Base-by-base conservation (phyloP, 2,888 invertebrate species). In the Scaptomyza caliginosa region DNA sequence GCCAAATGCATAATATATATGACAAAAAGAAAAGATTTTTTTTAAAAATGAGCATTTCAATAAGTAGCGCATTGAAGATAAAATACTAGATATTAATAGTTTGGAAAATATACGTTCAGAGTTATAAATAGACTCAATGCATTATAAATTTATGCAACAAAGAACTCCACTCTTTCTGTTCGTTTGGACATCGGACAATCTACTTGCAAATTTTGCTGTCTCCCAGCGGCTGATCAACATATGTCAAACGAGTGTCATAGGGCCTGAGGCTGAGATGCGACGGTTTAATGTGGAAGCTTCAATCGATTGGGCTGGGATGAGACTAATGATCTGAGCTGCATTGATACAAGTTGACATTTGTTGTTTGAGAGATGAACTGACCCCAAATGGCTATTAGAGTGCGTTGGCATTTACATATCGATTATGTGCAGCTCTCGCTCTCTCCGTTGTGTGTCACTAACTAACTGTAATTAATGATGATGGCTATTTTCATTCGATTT, bases 281-380 rank as follows among this genome's bases (percentile, higher is more conserved):
- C 10, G 2, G 7, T n/a, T 38, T 16, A 7, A 11, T 5, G 24
- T 13, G 34, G 6, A 23, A 30, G 10, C 10, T n/a, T 38, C 10
- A n/a, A 8, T 13, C 21, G 39, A 50, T 58, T 21, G 36, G 10
- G 19, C 30, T 38, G 32, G 43, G 23, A 38, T 39, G 23, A 19
- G 52, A 58, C 57, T 60, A 83, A 79, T 80, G 68, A 54, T 74
- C 39, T 10, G 34, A 34, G 26, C 8, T 50, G 48, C 40, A 42
- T 5, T 40, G 60, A 49, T 17, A 62, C 19, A 54, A 43, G 46
- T 57, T 50, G 46, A 56, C 34, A 38, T 30, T 71, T 26, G 42
- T 4, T 16, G 23, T 19, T 34, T 46, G 16, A 11, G 46, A 28
- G 56, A 36, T 52, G 28, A 19, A 24, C 6, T 57, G 54, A 6